phyloP scores from a whole-genome alignment of 2,113 vertebrate species.

The Planiliza haematocheilus region DNA sequence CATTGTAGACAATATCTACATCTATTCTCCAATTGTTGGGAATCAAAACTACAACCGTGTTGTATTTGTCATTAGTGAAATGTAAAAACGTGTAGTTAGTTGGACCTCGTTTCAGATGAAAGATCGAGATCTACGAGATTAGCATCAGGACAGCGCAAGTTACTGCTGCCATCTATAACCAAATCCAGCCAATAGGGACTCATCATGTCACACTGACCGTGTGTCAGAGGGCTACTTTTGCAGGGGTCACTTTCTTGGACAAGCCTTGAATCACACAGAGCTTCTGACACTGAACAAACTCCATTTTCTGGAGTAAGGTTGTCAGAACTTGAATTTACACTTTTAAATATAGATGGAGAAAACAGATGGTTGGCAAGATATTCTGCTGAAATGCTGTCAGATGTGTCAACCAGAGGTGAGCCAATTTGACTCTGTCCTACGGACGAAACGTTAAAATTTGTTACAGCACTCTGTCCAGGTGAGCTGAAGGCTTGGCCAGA shows the following conservation, averaged over 20 bases:
- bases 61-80: not conserved
- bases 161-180: conserved; percentile 4
- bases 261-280: conserved; percentile 6
- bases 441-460: not conserved
- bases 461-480: not conserved
- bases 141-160: conserved; percentile 17
- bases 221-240: not conserved
- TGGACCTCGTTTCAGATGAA: not conserved
- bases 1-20: not conserved
- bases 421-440: not conserved
- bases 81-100: not conserved
- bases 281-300: not conserved
- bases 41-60: not conserved
- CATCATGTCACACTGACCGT: not conserved
- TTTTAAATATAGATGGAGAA: not conserved
- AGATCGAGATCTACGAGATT: conserved; percentile 19
- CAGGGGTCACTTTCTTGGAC: not conserved
- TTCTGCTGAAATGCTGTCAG: not conserved
- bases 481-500: not conserved
- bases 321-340: not conserved
- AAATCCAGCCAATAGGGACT: conserved; percentile 36
- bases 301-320: not conserved
- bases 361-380: conserved; percentile 1
- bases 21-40: not conserved
- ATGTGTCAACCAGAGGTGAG: not conserved